Conservation (phyloP, 2,113 vertebrate species). For the Cygnus atratus region DNA sequence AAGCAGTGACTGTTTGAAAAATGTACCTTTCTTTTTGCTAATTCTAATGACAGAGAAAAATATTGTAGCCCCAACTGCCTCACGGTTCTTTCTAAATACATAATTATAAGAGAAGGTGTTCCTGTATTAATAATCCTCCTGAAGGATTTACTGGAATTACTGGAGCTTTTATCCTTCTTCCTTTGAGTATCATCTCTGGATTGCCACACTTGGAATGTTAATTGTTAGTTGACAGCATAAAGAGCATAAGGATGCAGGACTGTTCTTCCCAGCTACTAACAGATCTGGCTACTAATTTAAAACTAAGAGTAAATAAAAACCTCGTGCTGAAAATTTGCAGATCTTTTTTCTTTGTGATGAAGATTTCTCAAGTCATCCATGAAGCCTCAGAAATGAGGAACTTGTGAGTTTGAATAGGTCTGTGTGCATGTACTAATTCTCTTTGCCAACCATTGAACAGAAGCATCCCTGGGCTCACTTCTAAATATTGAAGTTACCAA, state of each 20-base stretch:
- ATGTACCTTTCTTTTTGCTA: neutral
- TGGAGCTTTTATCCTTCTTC: neutral
- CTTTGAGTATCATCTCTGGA: neutral
- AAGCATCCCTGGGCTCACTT: neutral
- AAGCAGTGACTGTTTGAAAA: neutral
- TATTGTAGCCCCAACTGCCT: neutral
- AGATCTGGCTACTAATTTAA: neutral
- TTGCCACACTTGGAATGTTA: neutral
- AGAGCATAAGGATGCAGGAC: neutral
- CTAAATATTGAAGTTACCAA: neutral
- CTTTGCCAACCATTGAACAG: neutral
- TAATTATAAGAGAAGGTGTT: neutral
- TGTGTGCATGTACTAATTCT: neutral
- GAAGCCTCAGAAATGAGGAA: neutral
- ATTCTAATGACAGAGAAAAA: neutral
- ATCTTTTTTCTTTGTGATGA: neutral
- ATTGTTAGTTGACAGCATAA: neutral
- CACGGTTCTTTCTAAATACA: neutral
- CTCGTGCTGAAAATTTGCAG: neutral
- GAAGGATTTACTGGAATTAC: neutral
- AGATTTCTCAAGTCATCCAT: neutral
- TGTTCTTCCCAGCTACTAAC: neutral
- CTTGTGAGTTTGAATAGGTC: neutral
- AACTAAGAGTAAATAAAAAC: neutral
- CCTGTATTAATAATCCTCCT: neutral